Evolutionary conservation across 1,140 invertebrate species (phyloP).

Genomic region (Drosophila orosa): DNA sequence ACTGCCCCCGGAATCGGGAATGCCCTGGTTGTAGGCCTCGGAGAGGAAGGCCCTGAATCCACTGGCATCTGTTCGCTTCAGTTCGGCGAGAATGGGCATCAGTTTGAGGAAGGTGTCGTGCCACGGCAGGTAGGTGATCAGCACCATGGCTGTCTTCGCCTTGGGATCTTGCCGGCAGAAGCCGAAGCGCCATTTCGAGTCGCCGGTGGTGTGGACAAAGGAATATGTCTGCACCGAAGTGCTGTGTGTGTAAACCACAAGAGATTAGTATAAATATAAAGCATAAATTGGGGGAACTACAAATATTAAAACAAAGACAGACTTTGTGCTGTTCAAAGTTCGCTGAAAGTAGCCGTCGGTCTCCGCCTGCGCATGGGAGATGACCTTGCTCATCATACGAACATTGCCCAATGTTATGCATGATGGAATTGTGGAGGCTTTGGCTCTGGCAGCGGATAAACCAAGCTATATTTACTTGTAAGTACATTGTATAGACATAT

Average conservation of each 20-base stretch:
- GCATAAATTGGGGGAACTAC: not conserved
- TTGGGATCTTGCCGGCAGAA: slow-evolving; percentile 96
- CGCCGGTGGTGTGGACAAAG: slow-evolving; percentile 96
- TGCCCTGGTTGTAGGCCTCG: slow-evolving; percentile 87
- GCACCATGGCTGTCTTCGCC: slow-evolving; percentile 90
- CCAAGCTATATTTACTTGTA: not conserved
- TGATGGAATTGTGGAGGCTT: slow-evolving; percentile 18
- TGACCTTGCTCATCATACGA: slow-evolving; percentile 16
- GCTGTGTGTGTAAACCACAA: slow-evolving; percentile 42
- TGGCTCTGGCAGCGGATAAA: slow-evolving; percentile 3
- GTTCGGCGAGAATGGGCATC: slow-evolving; percentile 79
- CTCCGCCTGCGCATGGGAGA: not conserved
- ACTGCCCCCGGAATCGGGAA: slow-evolving; percentile 86
- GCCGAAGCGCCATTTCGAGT: slow-evolving; percentile 98
- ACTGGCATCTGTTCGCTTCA: slow-evolving; percentile 66
- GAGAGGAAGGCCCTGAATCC: slow-evolving; percentile 87
- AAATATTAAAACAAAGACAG: not conserved
- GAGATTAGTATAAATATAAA: not conserved
- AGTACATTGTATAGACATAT: not conserved
- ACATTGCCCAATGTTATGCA: slow-evolving; percentile 21
- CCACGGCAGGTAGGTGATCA: slow-evolving; percentile 96
- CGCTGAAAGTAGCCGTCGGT: not conserved
- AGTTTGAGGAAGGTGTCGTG: slow-evolving; percentile 97
- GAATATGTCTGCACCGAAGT: slow-evolving; percentile 87
- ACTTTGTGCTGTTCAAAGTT: slow-evolving; percentile 1